Base-by-base conservation (phyloP, 1,140 invertebrate genomes). In the Hypothenemus hampei region DNA sequence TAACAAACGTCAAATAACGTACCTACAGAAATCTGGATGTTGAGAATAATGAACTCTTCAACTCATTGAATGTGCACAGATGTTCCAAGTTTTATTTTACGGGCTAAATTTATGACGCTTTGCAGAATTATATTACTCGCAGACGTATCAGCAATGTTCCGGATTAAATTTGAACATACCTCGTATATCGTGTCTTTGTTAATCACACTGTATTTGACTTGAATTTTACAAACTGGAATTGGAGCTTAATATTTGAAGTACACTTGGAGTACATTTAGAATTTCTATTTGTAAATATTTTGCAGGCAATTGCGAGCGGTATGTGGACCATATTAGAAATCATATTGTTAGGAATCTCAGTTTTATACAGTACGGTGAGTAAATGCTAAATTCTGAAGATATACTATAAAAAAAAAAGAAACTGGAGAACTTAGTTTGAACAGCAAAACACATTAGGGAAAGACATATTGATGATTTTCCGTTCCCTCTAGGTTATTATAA, bases 311-410 rank as follows among this genome's bases (percentile, higher is more conserved):
- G 86, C 85, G 16, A 81, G 81, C 58, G 84, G 87, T 50, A 89
- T 91, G 83, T 95, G 91, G 91, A 86, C 89, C 23, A 82, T 94
- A 49, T 73, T 93, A 66, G 91, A 95, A 75, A 87, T 87, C 22
- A 84, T 93, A 54, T 73, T 94, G 37, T 65, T 92, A 16, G 91
- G 91, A 63, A 86, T 89, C 58, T 77, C 91, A 61, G 76, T 93
- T 60, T 81, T 93, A 60, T 93, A 93, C 74, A 78, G 81, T 55
- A 89, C 89, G 66, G 90, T 93, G 78, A 83, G 87, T 77, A 59
- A 48, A 47, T 39, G 4, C n/a, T 39, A 13, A 3, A 39, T 16
- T 16, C 13, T 39, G 8, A n/a, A 2, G 26, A 2, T 31, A 20
- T 10, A 20, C 7, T n/a, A 4, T 43, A 6, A 10, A 4, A 39